Percentiles rank a stretch among this genome's conserved stretches.
Conservation (phyloP, 2,888 invertebrate genomes). For the Dynastes hyllus region DNA sequence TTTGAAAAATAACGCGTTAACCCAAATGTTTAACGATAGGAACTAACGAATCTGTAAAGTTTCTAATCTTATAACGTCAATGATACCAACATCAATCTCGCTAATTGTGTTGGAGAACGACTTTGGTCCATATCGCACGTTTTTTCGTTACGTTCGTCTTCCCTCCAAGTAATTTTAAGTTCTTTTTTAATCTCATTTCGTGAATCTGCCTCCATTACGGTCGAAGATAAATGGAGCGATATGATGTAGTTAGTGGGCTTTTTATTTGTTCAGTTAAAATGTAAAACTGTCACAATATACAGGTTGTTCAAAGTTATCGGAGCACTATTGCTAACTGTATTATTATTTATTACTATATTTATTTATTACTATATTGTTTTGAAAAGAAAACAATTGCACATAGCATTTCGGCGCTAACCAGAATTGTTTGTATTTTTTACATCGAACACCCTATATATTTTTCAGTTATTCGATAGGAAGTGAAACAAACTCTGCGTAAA, state of each 20-base stretch:
- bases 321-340: no score
- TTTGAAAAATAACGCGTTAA: not conserved
- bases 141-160: not conserved
- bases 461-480: no score
- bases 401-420: no score
- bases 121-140: conserved; percentile 4
- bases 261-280: conserved; percentile 7
- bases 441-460: no score
- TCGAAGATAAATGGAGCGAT: conserved; percentile 37
- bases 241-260: conserved; percentile 1
- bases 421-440: no score
- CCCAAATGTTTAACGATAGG: conserved; percentile 7
- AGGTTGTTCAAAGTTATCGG: no score
- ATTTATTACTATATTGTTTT: no score
- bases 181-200: conserved; percentile 25
- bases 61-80: conserved; percentile 6
- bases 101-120: conserved; percentile 14
- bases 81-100: conserved; percentile 1
- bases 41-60: conserved; percentile 15
- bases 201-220: conserved; percentile 14
- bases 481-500: no score
- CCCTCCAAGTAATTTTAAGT: conserved; percentile 14
- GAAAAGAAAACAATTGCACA: no score
- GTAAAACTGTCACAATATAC: not conserved
- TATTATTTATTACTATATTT: no score